These are phyloP conservation scores for Nipponacmea schrenckii DNA, from an alignment of 2,888 invertebrate species.

Conservation along the genomic window DNA sequence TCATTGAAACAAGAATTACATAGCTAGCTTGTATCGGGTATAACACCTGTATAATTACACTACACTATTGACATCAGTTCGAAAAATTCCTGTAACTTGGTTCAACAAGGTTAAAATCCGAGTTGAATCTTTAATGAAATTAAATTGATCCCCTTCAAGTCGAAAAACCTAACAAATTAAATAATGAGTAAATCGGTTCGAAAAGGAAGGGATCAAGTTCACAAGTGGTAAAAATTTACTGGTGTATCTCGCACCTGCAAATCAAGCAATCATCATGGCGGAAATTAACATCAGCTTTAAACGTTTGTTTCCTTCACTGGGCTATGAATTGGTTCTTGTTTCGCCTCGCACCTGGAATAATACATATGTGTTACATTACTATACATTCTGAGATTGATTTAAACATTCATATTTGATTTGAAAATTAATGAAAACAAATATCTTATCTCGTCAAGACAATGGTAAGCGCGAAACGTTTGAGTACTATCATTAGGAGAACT, in stretches of 20 bases:
- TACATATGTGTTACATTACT: conserved; percentile 1
- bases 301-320: not conserved
- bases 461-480: too few relatives aligned
- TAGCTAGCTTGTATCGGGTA: too few relatives aligned
- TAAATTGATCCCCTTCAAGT: conserved; percentile 6
- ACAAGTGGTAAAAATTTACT: not conserved
- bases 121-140: not conserved
- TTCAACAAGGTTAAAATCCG: too few relatives aligned
- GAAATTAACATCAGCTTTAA: not conserved
- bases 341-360: not conserved
- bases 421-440: too few relatives aligned
- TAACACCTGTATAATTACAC: too few relatives aligned
- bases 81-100: too few relatives aligned
- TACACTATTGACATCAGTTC: too few relatives aligned
- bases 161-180: not conserved
- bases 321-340: not conserved
- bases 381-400: too few relatives aligned
- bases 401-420: too few relatives aligned
- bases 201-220: not conserved
- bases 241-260: not conserved
- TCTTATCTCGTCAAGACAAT: too few relatives aligned
- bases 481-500: too few relatives aligned
- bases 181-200: not conserved
- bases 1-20: too few relatives aligned
- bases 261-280: not conserved